Evolutionary conservation across 2,888 invertebrate species (phyloP), one percentile per base, ranked within the genome.

Genomic region (Steinernema scapterisci): DNA sequence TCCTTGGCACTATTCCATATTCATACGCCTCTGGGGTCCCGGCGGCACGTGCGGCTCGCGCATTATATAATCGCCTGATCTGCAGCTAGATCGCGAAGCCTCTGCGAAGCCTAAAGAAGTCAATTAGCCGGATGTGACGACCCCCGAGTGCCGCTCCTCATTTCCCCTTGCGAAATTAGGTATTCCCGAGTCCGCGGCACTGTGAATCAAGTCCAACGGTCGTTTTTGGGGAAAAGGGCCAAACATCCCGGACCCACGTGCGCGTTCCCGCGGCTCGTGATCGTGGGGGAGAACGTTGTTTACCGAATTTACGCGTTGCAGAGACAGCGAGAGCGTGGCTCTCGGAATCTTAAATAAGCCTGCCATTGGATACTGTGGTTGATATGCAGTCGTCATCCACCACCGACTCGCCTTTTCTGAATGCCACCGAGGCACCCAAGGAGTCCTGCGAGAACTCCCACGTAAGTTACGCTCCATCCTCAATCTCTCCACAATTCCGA

Each of bases 381-480:
- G 38, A 38, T 3, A 38, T 38, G 38, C 38, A 3, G 38, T 38
- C 38, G 38, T 38, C 54, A 3, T 21, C 63, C 13, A 31, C 31
- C 27, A 63, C 63, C 16, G 38, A 48, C 3, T n/a, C 48, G 27
- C 3, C 1, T 1, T 25, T 25, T 5, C 54, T 31, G 63, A 63
- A 63, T 31, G 63, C 27, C 27, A 63, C 63, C 31, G 63, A 63
- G 27, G 19, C 19, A 3, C 63, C 63, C 16, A 21, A n/a, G 13
- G 75, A 73, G 46, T 31, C 38, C 16, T 75, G 75, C 73, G 72
- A 44, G 23, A 73, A 75, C 44, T 73, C 75, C 44, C 75, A 75
- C 54, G 75, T 75, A 70, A 73, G 75, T 63, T 48, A 19, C 19
- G 3, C 48, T 16, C 48, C 48, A n/a, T 19, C 19, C 48, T 5